Percentiles rank a stretch among this genome's conserved stretches.
These are phyloP conservation scores for Irena cyanogastra DNA, from an alignment of 2,113 vertebrate species.

Conservation along the genomic window DNA sequence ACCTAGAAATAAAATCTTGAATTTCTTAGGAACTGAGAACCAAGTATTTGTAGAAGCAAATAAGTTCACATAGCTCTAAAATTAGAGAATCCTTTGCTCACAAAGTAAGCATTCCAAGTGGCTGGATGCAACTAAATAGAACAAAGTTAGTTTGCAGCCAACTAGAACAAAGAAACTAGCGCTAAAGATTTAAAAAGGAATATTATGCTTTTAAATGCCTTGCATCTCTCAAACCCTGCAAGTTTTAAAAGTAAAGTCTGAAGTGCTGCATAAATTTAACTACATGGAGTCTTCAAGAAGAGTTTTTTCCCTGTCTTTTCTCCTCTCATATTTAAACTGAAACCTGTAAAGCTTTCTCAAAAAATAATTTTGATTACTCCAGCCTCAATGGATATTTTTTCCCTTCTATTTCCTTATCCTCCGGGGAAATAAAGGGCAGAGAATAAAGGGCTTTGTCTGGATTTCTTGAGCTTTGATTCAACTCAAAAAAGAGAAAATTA, in stretches of 20 bases:
- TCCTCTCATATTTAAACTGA: neutral
- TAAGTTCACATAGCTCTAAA: neutral
- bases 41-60: neutral
- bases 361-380: conserved; percentile 19
- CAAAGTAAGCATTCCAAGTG: neutral
- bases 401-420: neutral
- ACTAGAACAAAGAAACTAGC: neutral
- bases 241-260: conserved; percentile 8
- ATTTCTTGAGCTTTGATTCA: conserved; percentile 18
- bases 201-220: neutral
- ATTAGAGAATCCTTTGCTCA: neutral
- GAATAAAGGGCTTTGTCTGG: conserved; percentile 22
- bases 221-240: neutral
- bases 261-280: neutral
- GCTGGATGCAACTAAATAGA: neutral
- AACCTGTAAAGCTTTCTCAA: conserved; percentile 11
- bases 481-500: neutral
- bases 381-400: neutral
- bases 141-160: neutral
- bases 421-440: conserved; percentile 1
- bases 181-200: neutral
- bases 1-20: neutral
- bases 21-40: neutral
- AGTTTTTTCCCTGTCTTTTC: neutral
- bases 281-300: neutral